Percentiles rank a stretch among this genome's conserved stretches.
Conservation (phyloP, 1,140 invertebrate genomes). For the Heliconius melpomene region DNA sequence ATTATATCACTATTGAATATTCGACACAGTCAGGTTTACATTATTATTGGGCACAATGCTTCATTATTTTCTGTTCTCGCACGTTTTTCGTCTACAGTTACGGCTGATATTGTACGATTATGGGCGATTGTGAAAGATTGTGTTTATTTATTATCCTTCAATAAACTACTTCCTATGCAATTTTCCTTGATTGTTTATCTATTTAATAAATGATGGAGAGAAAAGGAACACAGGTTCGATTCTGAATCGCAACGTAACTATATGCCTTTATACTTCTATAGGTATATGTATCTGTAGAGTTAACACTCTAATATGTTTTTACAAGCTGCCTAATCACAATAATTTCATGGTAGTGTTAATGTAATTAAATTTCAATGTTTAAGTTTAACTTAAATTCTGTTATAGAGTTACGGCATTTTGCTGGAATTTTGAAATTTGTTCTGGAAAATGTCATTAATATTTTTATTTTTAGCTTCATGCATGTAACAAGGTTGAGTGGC, state of each 20-base stretch:
- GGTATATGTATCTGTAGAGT: too few relatives aligned
- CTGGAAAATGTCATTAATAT: not conserved
- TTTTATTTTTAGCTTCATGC: too few relatives aligned
- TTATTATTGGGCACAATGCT: slow-evolving; percentile 61
- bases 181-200: not conserved
- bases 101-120: slow-evolving; percentile 46
- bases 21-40: slow-evolving; percentile 48
- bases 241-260: too few relatives aligned
- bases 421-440: not conserved
- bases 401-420: not conserved
- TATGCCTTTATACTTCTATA: too few relatives aligned
- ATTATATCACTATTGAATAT: slow-evolving; percentile 20
- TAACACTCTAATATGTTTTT: too few relatives aligned
- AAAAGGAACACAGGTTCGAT: not conserved
- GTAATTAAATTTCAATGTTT: not conserved
- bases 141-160: not conserved
- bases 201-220: not conserved
- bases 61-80: slow-evolving; percentile 71
- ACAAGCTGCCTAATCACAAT: not conserved
- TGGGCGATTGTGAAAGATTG: slow-evolving; percentile 53
- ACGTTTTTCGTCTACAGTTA: slow-evolving; percentile 73
- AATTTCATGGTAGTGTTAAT: not conserved
- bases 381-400: not conserved
- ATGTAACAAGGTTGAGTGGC: too few relatives aligned
- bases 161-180: not conserved